These are phyloP conservation scores for Aporophyla lueneburgensis DNA, from an alignment of 2,888 invertebrate species.

Conservation along the genomic window DNA sequence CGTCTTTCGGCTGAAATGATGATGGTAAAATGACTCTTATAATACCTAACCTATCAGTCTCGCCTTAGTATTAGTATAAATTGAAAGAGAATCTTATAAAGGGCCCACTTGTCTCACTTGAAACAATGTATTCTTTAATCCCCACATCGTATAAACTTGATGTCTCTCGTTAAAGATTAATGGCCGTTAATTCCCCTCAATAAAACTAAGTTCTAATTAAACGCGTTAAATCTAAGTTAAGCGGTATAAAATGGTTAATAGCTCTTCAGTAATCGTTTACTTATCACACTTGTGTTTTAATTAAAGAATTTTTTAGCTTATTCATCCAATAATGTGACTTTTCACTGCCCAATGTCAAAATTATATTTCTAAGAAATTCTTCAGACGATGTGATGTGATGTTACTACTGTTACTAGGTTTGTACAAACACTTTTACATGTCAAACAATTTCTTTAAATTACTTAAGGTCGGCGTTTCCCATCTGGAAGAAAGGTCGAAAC, in stretches of 20 bases:
- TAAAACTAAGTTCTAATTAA: slow-evolving; percentile 58
- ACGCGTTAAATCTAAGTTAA: slow-evolving; percentile 39
- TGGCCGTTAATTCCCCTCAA: slow-evolving; percentile 38
- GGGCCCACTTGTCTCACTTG: neutral
- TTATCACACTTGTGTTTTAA: slow-evolving; percentile 1
- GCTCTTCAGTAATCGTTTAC: slow-evolving; percentile 24
- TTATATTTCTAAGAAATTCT: too few species aligned
- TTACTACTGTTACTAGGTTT: too few species aligned
- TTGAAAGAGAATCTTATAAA: neutral
- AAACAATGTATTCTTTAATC: slow-evolving; percentile 17
- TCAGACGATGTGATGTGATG: too few species aligned
- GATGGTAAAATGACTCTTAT: too few species aligned
- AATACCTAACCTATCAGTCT: neutral
- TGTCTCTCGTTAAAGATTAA: slow-evolving; percentile 47
- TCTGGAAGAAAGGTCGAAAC: too few species aligned
- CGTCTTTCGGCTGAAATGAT: too few species aligned
- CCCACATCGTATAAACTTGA: slow-evolving; percentile 26
- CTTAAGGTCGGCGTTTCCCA: too few species aligned
- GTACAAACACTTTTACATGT: too few species aligned
- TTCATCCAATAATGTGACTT: neutral
- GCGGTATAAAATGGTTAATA: slow-evolving; percentile 51
- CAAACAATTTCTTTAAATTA: too few species aligned
- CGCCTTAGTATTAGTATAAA: neutral
- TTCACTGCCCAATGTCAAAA: neutral
- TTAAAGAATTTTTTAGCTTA: neutral